These are phyloP conservation scores for Zaprionus lachaisei DNA, from an alignment of 1,140 invertebrate genomes.

Conservation along the genomic window DNA sequence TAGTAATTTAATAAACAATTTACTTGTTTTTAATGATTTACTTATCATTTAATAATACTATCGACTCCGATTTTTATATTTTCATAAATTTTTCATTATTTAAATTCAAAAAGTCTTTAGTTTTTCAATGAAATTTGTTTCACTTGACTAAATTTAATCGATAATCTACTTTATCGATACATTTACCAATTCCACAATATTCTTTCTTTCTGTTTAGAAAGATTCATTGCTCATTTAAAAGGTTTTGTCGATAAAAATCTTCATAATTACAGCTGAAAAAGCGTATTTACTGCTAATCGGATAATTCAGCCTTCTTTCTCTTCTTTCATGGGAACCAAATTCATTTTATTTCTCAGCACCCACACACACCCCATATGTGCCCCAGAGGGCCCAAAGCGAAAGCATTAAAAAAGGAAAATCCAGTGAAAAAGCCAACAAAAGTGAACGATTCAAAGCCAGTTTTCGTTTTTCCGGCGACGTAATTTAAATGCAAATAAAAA, in stretches of 20 bases:
- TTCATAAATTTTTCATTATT: too few relatives aligned
- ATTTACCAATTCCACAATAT: neutral
- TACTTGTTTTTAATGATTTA: too few relatives aligned
- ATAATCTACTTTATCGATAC: too few relatives aligned
- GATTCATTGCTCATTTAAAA: neutral
- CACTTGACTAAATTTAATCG: too few relatives aligned
- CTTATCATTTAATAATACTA: too few relatives aligned
- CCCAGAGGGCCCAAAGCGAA: constrained; percentile 20
- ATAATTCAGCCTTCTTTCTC: constrained; percentile 5
- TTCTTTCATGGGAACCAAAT: neutral
- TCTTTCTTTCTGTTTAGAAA: neutral
- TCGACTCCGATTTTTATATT: too few relatives aligned
- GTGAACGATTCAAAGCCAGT: constrained; percentile 41
- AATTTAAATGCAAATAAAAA: constrained; percentile 76
- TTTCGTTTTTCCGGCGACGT: constrained; percentile 43
- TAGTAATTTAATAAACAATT: too few relatives aligned
- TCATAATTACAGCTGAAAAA: constrained; percentile 15
- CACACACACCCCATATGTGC: neutral
- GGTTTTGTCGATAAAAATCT: constrained; percentile 1
- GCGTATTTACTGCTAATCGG: constrained; percentile 14
- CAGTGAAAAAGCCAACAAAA: constrained; percentile 44
- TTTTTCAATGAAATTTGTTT: too few relatives aligned
- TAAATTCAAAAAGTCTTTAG: too few relatives aligned
- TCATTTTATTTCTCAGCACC: constrained; percentile 8
- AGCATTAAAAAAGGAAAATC: constrained; percentile 40